These are phyloP conservation scores for Paelopatides confundens DNA, from an alignment of 53 echinoderm and acorn worm species.

Conservation along the genomic window DNA sequence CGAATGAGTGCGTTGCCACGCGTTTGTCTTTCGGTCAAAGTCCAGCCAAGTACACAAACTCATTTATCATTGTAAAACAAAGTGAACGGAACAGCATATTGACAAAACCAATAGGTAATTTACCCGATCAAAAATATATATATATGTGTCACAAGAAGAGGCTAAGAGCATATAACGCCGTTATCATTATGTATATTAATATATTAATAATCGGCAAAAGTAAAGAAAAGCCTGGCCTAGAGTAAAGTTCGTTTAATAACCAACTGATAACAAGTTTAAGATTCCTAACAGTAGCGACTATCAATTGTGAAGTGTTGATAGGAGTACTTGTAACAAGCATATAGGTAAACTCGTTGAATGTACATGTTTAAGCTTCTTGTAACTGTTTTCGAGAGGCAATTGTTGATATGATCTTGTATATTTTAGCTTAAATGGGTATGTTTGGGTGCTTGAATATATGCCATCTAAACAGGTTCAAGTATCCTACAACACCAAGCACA, in stretches of 20 bases:
- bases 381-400: constrained; percentile 35
- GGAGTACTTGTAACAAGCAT: constrained; percentile 37
- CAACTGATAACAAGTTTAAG: not conserved
- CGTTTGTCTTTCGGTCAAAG: not conserved
- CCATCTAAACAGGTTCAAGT: constrained; percentile 33
- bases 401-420: constrained; percentile 34
- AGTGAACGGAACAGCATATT: not conserved
- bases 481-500: constrained; percentile 5
- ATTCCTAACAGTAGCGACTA: not conserved
- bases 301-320: constrained; percentile 29
- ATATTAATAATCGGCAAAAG: not conserved
- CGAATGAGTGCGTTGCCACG: constrained; percentile 18
- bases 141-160: not conserved
- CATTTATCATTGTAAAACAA: constrained; percentile 41
- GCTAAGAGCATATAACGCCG: not conserved
- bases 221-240: not conserved
- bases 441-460: constrained; percentile 12
- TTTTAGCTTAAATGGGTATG: constrained; percentile 5
- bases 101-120: not conserved
- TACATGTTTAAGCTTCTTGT: constrained; percentile 25
- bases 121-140: not conserved
- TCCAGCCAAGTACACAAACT: constrained; percentile 15
- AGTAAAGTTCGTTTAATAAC: not conserved
- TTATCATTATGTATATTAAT: constrained; percentile 1
- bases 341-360: constrained; percentile 28